A percentile compares a stretch with the other conserved stretches of the same genome.
phyloP scores from a whole-genome alignment of 2,113 vertebrate species.

The Oryzias celebensis region DNA sequence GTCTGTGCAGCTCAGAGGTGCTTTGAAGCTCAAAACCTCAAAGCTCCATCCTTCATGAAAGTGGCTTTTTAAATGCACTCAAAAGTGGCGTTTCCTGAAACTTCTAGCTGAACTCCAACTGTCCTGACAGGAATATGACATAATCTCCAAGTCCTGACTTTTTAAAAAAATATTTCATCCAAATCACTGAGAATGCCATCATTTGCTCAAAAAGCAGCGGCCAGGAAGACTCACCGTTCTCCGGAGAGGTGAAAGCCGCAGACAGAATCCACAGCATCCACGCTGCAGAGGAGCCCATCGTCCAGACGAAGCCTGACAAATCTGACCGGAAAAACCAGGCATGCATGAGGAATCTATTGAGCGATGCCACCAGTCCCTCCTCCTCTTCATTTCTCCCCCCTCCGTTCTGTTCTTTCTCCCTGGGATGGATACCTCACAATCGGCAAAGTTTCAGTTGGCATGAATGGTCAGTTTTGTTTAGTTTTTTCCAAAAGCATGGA shows the following conservation, averaged over 20 bases:
- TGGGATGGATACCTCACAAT: too few species aligned
- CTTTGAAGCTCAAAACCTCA: background rate
- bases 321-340: slow-evolving; percentile 50
- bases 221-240: slow-evolving; percentile 65
- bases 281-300: slow-evolving; percentile 62
- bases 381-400: slow-evolving; percentile 11
- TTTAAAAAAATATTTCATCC: too few species aligned
- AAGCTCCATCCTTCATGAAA: background rate
- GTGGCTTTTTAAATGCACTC: background rate
- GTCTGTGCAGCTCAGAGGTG: too few species aligned
- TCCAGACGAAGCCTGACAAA: slow-evolving; percentile 1
- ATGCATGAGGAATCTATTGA: slow-evolving; percentile 71
- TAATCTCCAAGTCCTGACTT: too few species aligned
- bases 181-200: too few species aligned
- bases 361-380: slow-evolving; percentile 35
- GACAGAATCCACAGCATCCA: slow-evolving; percentile 60
- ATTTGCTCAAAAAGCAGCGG: background rate
- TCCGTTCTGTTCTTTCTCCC: slow-evolving; percentile 3
- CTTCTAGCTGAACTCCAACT: too few species aligned
- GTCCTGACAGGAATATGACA: too few species aligned
- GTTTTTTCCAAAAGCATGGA: background rate
- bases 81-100: background rate
- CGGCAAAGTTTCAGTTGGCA: background rate
- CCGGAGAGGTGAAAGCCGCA: slow-evolving; percentile 44
- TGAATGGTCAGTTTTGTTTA: background rate